Evolutionary conservation across 2,888 invertebrate species (phyloP), one percentile per base, ranked within the genome.

Genomic region (Galeopsomyia nigrocyanea): DNA sequence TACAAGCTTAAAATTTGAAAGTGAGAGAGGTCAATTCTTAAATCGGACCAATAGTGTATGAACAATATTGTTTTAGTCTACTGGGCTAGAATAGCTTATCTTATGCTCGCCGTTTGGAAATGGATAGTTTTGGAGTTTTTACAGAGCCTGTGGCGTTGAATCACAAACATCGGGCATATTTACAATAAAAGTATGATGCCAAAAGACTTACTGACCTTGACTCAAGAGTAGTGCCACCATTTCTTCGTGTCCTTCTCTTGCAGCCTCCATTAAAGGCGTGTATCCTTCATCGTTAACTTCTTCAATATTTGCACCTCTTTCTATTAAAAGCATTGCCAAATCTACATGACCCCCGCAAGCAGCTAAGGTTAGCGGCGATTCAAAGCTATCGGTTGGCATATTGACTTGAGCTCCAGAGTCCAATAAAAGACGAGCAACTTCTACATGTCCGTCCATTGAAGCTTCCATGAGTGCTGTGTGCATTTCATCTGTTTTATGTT

Each of bases 391-490:
- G 63, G 98, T 97, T 68, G 99, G 98, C 97, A 99, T 98, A 88
- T 99, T 99, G 71, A 97, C 96, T 90, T 98, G 98, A 66, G 99
- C 99, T 76, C 99, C 99, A 26, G 96, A 97, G 88, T 99, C 98
- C 19, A 99, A 88, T 77, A 99, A 89, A 77, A 99, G 89, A 79
- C 96, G 89, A 10, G 98, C 98, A 61, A 99, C 99, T 88, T 99
- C 98, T 0, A 98, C 97, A 85, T 99, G 99, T 0, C 99, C 99
- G 87, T 99, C 99, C 99, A 99, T 99, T 74, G 98, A 97, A 66
- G 99, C 99, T 88, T 99, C 99, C 98, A 99, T 99, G 57, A 99
- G 89, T 57, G 99, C 99, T 31, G 99, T 99, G 88, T 99, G 99
- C 98, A 99, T 98, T 89, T 99, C 99, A 87, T 99, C 98, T 10